Evolutionary conservation across 2,888 invertebrate species (phyloP), one percentile per base, ranked within the genome.

Genomic region (Automeris io): DNA sequence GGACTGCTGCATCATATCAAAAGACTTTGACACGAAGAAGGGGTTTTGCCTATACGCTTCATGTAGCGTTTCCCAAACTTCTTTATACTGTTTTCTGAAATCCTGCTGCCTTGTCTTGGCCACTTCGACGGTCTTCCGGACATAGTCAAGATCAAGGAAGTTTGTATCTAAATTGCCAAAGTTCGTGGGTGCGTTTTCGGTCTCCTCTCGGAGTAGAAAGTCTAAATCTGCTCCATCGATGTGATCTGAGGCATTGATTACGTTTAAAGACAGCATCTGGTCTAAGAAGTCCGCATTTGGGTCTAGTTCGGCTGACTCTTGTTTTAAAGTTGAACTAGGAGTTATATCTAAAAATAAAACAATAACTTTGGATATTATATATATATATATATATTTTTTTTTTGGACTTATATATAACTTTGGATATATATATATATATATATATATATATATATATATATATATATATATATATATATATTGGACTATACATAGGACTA

Each of bases 1-100:
- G 0, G 60, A 57, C 18, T 70, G 67, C 7, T 45, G 37, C 60
- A 72, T 70, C 6, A 62, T 33, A 2, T 57, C 44, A 0, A 57
- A 1, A 0, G 53, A n/a, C 37, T 42, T 51, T 0, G 40, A 35
- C 0, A 45, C 5, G 1, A 51, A 19, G 16, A 35, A 39, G 0
- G n/a, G 2, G 3, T 45, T 35, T 1, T 9, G 11, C 2, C 19
- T 3, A 11, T 24, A 42, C n/a, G 33, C 38, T 12, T 43, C 33
- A 2, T 35, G 3, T 0, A 12, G 8, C 1, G 24, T 2, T 1
- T 13, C 24, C 9, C 11, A 12, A 1, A n/a, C 9, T 2, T 25
- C 1, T 2, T 9, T 18, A 12, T 24, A 39, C 7, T 38, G 34
- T 7, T 34, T 19, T 1, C 38, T 18, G 11, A n/a, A n/a, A 3